phyloP scores from a whole-genome alignment of 2,888 invertebrate species.

The Isotomurus palustris region DNA sequence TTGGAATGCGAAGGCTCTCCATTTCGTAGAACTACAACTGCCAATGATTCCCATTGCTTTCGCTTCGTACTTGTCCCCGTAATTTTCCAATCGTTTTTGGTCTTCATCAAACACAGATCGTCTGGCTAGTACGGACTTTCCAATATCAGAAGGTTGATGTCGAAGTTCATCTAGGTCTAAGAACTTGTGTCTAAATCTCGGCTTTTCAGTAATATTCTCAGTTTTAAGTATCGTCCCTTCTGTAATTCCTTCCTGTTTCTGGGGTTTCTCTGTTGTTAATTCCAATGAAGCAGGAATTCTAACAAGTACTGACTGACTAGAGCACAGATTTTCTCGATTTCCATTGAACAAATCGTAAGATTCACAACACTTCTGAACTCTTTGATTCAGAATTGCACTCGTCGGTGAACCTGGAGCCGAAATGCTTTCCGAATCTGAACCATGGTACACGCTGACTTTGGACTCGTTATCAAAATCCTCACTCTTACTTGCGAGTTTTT shows the following conservation, averaged over 20 bases:
- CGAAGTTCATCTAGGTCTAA: slow-evolving; percentile 70
- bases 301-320: too few species aligned
- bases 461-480: too few species aligned
- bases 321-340: slow-evolving; percentile 41
- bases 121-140: slow-evolving; percentile 84
- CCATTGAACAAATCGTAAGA: slow-evolving; percentile 88
- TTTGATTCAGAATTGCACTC: slow-evolving; percentile 72
- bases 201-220: too few species aligned
- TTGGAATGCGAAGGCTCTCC: slow-evolving; percentile 36
- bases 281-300: too few species aligned
- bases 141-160: slow-evolving; percentile 87
- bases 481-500: too few species aligned
- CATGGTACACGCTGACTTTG: slow-evolving; percentile 55
- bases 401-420: slow-evolving; percentile 55
- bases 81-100: slow-evolving; percentile 82
- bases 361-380: slow-evolving; percentile 86
- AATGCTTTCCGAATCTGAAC: slow-evolving; percentile 60
- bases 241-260: too few species aligned
- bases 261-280: too few species aligned
- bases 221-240: too few species aligned
- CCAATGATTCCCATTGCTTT: slow-evolving; percentile 39
- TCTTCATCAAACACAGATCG: slow-evolving; percentile 95
- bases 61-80: slow-evolving; percentile 72
- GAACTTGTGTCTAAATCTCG: slow-evolving; percentile 51
- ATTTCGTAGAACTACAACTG: slow-evolving; percentile 29